These are phyloP conservation scores for Margaritifera margaritifera DNA, from an alignment of 2,888 invertebrate species.

Conservation along the genomic window DNA sequence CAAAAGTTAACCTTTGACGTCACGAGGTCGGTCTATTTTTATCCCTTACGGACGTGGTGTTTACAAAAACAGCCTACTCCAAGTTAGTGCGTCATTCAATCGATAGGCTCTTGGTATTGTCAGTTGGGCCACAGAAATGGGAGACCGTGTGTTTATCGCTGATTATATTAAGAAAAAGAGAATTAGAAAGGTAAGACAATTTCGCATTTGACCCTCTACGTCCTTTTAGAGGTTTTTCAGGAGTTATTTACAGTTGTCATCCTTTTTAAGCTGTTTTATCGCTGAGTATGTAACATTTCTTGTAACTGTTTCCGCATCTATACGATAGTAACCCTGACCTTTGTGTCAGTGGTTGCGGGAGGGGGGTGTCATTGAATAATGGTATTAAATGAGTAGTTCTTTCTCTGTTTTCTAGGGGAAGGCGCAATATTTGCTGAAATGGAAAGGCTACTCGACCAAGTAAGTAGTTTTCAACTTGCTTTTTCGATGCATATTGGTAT, in stretches of 20 bases:
- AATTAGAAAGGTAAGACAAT: slow-evolving; percentile 35
- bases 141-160: slow-evolving; percentile 42
- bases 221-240: neutral
- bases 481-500: too few relatives aligned
- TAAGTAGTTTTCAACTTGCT: slow-evolving; percentile 71
- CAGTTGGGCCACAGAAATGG: slow-evolving; percentile 30
- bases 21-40: slow-evolving; percentile 14
- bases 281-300: slow-evolving; percentile 3
- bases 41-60: slow-evolving; percentile 6
- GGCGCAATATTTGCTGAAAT: slow-evolving; percentile 95
- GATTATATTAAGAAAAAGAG: slow-evolving; percentile 50
- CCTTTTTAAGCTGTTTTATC: too few relatives aligned
- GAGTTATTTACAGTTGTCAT: neutral
- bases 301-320: slow-evolving; percentile 19
- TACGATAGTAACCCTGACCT: neutral
- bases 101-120: neutral
- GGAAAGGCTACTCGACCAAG: slow-evolving; percentile 98
- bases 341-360: neutral
- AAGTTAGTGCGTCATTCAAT: neutral
- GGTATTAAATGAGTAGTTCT: slow-evolving; percentile 1
- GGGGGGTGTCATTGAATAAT: neutral
- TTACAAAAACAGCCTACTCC: slow-evolving; percentile 6
- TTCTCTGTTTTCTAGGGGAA: slow-evolving; percentile 83
- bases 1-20: slow-evolving; percentile 21
- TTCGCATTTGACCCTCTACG: slow-evolving; percentile 8